These are phyloP conservation scores for Spermophilus dauricus DNA, from an alignment of 2,113 vertebrate genomes.

Conservation along the genomic window DNA sequence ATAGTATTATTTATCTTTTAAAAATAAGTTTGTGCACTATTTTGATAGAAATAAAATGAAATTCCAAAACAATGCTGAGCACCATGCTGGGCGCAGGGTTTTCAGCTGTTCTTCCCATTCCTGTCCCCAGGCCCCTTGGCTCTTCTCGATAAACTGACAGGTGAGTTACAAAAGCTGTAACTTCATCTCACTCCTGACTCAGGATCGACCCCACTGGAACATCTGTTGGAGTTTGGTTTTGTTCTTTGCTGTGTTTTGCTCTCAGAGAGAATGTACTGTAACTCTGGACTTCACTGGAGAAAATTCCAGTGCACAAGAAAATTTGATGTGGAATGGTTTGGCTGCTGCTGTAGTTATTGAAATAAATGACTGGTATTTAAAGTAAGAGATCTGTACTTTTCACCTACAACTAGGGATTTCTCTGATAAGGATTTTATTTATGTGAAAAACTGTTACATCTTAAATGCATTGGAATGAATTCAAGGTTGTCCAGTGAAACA, in stretches of 20 bases:
- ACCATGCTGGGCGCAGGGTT: neutral
- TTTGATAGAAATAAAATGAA: neutral
- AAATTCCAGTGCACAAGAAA: neutral
- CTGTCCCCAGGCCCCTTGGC: neutral
- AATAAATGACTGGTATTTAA: slow-evolving; percentile 41
- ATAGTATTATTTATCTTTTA: neutral
- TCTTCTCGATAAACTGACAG: neutral
- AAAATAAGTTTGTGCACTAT: neutral
- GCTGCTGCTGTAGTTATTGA: neutral
- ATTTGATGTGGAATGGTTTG: neutral
- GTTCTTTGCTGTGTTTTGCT: neutral
- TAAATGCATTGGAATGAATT: neutral
- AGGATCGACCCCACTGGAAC: too few species aligned
- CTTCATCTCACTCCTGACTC: neutral
- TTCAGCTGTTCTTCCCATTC: neutral
- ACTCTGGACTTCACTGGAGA: neutral
- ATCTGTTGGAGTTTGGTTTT: neutral
- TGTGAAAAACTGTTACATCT: neutral
- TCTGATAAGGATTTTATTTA: slow-evolving; percentile 36
- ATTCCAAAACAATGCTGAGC: neutral
- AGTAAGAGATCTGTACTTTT: neutral
- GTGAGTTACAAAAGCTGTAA: neutral
- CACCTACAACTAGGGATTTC: neutral
- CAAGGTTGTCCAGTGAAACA: neutral
- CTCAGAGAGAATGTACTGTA: neutral